phyloP scores from a whole-genome alignment of 1,140 invertebrate species.

The Orchesella cincta region DNA sequence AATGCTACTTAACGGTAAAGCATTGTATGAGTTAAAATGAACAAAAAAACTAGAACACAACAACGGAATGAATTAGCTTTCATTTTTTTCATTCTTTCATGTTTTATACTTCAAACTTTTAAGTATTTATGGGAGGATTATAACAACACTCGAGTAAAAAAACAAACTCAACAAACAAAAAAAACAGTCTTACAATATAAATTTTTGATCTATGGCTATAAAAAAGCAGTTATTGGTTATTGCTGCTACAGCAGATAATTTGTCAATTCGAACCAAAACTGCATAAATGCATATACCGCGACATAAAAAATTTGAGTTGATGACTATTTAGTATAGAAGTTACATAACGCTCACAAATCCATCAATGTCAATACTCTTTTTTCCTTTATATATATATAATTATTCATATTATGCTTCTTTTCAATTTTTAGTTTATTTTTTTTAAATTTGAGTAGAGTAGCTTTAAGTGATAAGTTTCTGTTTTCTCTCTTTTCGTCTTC shows the following conservation, averaged over 20 bases:
- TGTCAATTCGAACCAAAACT: neutral
- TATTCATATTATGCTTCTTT: too few species aligned
- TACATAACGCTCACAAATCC: too few species aligned
- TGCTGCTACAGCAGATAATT: neutral
- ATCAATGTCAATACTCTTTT: too few species aligned
- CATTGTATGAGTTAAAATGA: too few species aligned
- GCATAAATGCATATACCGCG: too few species aligned
- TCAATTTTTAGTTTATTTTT: neutral
- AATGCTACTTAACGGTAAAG: too few species aligned
- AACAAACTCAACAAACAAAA: neutral
- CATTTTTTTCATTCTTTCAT: neutral
- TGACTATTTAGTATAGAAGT: too few species aligned
- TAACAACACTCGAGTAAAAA: neutral
- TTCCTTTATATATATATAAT: too few species aligned
- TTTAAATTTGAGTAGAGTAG: neutral
- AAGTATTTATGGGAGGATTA: neutral
- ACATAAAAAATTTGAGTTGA: too few species aligned
- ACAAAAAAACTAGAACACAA: neutral
- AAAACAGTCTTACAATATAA: neutral
- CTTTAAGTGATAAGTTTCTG: neutral
- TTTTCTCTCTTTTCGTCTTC: too few species aligned
- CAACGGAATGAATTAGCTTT: neutral
- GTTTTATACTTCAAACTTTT: neutral
- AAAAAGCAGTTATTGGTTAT: slow-evolving; percentile 12
- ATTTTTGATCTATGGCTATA: slow-evolving; percentile 9